A percentile compares a stretch with the other conserved stretches of the same genome.
Conservation (phyloP, 2,113 vertebrate genomes). For the Oncorhynchus mykiss region DNA sequence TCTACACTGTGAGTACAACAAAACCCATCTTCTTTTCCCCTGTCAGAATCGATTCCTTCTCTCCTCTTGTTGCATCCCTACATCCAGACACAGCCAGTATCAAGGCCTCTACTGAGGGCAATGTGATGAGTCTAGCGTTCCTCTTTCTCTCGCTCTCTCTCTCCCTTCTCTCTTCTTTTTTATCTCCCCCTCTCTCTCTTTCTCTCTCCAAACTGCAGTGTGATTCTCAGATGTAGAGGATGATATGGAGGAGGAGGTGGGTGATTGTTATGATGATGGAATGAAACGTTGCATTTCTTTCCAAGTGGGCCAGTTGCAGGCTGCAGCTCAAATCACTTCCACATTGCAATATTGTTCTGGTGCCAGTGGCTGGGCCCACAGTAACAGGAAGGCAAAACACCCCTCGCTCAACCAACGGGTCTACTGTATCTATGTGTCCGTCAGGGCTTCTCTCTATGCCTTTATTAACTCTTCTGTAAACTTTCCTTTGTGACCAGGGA, state of each 20-base stretch:
- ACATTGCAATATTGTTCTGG: not conserved
- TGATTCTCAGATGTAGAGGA: not conserved
- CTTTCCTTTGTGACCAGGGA: not conserved
- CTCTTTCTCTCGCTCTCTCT: slow-evolving; percentile 8
- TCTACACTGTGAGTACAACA: slow-evolving; percentile 90
- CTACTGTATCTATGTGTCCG: not conserved
- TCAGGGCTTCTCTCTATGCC: not conserved
- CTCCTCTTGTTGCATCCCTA: no score
- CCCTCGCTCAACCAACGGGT: not conserved
- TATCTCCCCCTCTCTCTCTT: not conserved
- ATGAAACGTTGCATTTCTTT: slow-evolving; percentile 17
- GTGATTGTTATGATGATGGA: slow-evolving; percentile 1
- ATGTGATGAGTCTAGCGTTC: not conserved
- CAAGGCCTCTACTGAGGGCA: not conserved
- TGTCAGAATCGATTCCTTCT: not conserved
- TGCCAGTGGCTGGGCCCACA: not conserved
- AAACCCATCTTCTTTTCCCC: not conserved
- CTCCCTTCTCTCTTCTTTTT: not conserved
- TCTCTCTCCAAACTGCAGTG: not conserved
- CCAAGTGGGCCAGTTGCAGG: not conserved
- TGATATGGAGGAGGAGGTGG: slow-evolving; percentile 2
- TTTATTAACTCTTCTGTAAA: no score
- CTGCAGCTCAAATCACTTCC: slow-evolving; percentile 21
- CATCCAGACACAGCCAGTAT: not conserved
- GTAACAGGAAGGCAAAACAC: not conserved